Evolutionary conservation across 2,113 vertebrate species (phyloP).

Genomic region (Turnix velox): DNA sequence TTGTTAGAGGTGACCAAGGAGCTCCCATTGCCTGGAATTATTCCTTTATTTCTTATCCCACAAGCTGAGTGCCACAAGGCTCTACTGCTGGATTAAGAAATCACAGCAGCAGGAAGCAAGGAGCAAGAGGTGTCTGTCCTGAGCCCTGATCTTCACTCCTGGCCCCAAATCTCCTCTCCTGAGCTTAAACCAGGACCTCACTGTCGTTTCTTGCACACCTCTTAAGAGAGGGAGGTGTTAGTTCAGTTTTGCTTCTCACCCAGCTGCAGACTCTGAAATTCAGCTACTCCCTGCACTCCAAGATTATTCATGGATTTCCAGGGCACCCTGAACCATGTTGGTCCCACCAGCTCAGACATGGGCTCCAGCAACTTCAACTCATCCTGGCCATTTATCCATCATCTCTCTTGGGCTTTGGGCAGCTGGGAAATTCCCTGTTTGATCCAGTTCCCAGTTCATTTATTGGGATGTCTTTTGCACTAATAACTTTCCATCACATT

Average conservation of each 20-base stretch:
- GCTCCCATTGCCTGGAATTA: not conserved
- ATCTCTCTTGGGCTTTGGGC: not conserved
- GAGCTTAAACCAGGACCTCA: not conserved
- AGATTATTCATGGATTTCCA: not conserved
- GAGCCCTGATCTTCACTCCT: not conserved
- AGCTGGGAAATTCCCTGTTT: not conserved
- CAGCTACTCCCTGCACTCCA: not conserved
- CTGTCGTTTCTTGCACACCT: not conserved
- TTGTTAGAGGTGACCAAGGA: not conserved
- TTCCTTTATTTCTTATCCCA: not conserved
- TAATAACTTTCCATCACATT: not conserved
- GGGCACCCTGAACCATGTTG: too few species aligned
- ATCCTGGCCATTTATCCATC: not conserved
- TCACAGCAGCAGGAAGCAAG: not conserved
- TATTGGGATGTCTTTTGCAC: not conserved
- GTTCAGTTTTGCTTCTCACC: conserved; percentile 38
- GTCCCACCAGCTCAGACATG: not conserved
- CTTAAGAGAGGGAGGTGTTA: not conserved
- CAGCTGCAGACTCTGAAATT: not conserved
- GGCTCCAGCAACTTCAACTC: not conserved
- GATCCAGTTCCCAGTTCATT: not conserved
- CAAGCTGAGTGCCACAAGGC: not conserved
- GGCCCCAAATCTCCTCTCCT: not conserved
- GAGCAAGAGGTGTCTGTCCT: not conserved
- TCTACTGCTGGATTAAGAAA: conserved; percentile 27